Evolutionary conservation across 2,113 vertebrate species (phyloP), one percentile per base, ranked within the genome.

Genomic region (Aviceda subcristata): DNA sequence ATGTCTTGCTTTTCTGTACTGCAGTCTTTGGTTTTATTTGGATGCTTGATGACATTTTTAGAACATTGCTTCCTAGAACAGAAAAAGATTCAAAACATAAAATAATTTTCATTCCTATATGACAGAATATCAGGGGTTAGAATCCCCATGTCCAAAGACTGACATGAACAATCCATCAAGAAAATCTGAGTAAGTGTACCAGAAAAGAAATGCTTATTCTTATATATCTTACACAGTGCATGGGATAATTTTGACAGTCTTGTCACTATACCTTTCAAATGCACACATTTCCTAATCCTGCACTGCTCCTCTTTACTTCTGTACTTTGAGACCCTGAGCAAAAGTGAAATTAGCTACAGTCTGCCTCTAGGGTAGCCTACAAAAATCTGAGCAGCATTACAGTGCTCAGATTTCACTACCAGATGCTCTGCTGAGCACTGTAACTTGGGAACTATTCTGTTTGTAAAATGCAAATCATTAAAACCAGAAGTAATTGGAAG

Each of bases 51-150:
- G 97, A 97, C 72, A 96, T 96, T 88, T 68, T 97, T 85, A 85
- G 80, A 92, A 93, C 94, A 97, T 48, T 94, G 32, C 69, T 93
- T 92, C 90, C 97, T 98, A 64, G 10, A 84, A 92, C 4, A 88
- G 48, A 34, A 90, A 78, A 88, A 36, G 10, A 68, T 66, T 72
- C 57, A 46, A 81, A 94, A 34, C 12, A 59, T 16, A n/a, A 73
- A 62, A 81, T 57, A 72, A 32, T 48, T 69, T 53, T 56, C 29
- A 85, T 76, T 92, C 9, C n/a, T 74, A 12, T 20, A 46, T 34
- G 21, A 60, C 34, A 85, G 17, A 71, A 34, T 41, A 79, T 43
- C 23, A 79, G 73, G 23, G 9, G 10, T 74, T 92, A 74, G 23
- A 93, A 72, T 72, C 16, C 41, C 30, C 7, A 57, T 26, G 64